Percentiles rank a stretch among this genome's conserved stretches.
Evolutionary conservation across 2,113 vertebrate genomes (phyloP).

Genomic region (Eonycteris spelaea): DNA sequence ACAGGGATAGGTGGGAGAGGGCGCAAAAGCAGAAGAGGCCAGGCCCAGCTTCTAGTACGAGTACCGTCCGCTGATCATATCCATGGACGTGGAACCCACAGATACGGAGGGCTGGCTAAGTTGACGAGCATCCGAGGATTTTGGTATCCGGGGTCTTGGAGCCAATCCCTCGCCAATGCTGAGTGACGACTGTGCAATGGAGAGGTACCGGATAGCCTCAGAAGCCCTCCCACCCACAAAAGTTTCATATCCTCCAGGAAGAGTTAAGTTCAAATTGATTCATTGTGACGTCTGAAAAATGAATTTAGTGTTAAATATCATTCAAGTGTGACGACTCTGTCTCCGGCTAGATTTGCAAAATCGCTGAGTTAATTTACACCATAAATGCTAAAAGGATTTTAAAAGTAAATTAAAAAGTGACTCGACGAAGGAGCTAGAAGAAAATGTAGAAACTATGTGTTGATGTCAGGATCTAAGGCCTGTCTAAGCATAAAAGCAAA

Average conservation of each 20-base stretch:
- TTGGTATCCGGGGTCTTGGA: background rate
- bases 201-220: background rate
- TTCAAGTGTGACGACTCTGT: background rate
- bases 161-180: background rate
- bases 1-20: background rate
- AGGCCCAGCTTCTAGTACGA: background rate
- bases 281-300: background rate
- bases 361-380: background rate
- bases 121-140: background rate
- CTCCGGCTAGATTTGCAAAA: slow-evolving; percentile 2
- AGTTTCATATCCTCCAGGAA: background rate
- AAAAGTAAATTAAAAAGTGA: background rate
- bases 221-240: fast-evolving
- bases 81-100: background rate
- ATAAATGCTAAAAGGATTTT: background rate
- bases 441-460: background rate
- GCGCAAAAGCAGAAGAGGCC: background rate
- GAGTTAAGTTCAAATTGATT: background rate
- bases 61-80: background rate
- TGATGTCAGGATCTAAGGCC: background rate
- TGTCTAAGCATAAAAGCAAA: slow-evolving; percentile 22
- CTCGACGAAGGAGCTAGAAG: background rate
- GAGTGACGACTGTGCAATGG: background rate
- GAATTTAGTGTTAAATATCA: background rate
- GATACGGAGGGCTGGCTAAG: background rate